Evolutionary conservation across 2,888 invertebrate genomes (phyloP).

Genomic region (Strigamia maritima): DNA sequence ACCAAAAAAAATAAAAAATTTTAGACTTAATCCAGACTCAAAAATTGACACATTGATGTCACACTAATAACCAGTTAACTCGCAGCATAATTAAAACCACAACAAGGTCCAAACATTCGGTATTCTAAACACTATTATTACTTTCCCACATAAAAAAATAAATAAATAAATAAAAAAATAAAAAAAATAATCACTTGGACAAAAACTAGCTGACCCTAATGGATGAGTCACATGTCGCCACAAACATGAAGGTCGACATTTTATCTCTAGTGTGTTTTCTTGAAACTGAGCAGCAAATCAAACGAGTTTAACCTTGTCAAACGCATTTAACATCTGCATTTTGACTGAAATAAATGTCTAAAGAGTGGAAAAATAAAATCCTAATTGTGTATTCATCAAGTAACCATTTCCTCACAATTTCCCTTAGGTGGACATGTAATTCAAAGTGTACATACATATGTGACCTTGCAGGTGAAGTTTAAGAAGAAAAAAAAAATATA

Average conservation of each 20-base stretch:
- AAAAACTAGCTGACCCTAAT: conserved; percentile 29
- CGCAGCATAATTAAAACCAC: not conserved
- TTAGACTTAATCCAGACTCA: not conserved
- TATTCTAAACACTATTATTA: conserved; percentile 14
- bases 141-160: not conserved
- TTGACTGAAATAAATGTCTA: not conserved
- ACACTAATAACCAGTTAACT: not conserved
- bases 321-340: not conserved
- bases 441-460: not conserved
- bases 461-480: conserved; percentile 27
- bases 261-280: not conserved
- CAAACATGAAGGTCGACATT: conserved; percentile 13
- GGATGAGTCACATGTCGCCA: conserved; percentile 27
- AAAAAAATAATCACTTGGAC: not conserved
- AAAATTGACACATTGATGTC: not conserved
- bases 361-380: not conserved
- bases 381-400: conserved; percentile 23
- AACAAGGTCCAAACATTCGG: not conserved
- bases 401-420: conserved; percentile 27
- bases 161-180: no score
- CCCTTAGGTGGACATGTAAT: not conserved
- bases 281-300: conserved; percentile 20
- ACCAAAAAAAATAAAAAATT: not conserved
- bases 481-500: not conserved
- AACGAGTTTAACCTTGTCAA: not conserved